Evolutionary conservation across 2,113 vertebrate species (phyloP).

Genomic region (Myotis lucifugus): DNA sequence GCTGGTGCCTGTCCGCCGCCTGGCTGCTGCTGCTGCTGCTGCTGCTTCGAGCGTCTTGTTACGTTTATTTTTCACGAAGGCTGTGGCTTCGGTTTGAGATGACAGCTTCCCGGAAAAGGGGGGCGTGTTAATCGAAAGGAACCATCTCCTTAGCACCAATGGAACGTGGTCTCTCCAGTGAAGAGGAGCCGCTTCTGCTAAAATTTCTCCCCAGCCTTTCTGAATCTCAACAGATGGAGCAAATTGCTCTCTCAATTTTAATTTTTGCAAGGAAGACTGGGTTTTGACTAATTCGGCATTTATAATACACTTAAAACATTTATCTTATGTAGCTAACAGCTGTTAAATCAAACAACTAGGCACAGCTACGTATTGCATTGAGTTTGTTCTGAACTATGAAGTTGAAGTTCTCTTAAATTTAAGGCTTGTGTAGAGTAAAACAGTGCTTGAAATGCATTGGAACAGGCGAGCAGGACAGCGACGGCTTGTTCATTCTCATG

Average conservation of each 20-base stretch:
- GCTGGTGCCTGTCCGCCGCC: background rate
- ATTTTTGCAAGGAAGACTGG: background rate
- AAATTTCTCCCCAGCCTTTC: background rate
- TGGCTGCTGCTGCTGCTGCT: background rate
- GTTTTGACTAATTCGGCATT: background rate
- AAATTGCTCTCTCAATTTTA: background rate
- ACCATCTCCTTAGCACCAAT: background rate
- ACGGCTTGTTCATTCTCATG: background rate
- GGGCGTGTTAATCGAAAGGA: constrained; percentile 53
- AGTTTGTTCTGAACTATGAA: background rate
- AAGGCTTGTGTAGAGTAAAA: background rate
- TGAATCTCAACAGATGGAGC: background rate
- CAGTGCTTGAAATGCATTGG: background rate
- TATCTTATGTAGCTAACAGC: background rate
- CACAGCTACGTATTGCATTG: background rate
- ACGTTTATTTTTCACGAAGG: background rate
- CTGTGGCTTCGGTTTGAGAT: background rate
- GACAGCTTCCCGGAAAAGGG: constrained; percentile 16
- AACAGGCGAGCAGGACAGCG: background rate
- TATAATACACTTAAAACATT: background rate
- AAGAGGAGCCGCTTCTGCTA: background rate
- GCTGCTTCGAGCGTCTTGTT: background rate
- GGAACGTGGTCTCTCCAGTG: background rate
- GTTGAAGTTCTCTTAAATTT: background rate
- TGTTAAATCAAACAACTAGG: background rate